Percentiles rank a stretch among this genome's conserved stretches.
phyloP scores from a whole-genome alignment of 2,113 vertebrate species.

The Mobula birostris region DNA sequence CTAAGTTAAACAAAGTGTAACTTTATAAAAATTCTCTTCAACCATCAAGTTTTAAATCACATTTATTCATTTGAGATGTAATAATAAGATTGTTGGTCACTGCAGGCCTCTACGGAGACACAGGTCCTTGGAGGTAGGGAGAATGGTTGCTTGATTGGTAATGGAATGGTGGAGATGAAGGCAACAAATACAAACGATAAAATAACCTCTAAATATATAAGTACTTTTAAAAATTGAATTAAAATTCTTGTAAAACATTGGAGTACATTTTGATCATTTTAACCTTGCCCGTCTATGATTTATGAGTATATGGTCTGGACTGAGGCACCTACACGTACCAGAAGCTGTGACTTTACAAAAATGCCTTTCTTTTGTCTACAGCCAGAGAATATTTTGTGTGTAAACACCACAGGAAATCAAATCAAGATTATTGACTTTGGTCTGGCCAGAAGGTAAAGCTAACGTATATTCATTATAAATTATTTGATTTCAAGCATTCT shows the following conservation, averaged over 20 bases:
- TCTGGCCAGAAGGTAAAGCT: slow-evolving; percentile 70
- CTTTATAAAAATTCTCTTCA: no score
- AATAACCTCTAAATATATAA: not conserved
- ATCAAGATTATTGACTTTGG: slow-evolving; percentile 98
- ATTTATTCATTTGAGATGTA: not conserved
- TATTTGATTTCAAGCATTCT: not conserved
- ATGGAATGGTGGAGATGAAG: not conserved
- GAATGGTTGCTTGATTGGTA: not conserved
- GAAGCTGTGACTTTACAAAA: not conserved
- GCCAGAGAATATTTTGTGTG: slow-evolving; percentile 92
- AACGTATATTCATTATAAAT: not conserved
- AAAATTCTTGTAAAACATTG: not conserved
- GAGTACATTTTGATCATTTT: not conserved
- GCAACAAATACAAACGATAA: not conserved
- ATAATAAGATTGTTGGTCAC: not conserved
- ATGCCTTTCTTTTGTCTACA: slow-evolving; percentile 45
- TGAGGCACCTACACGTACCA: not conserved
- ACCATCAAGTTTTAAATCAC: not conserved
- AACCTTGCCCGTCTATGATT: no score
- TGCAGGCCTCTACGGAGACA: not conserved
- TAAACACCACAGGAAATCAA: slow-evolving; percentile 72
- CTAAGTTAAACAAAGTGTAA: no score
- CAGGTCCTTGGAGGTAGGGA: not conserved
- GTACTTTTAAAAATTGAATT: not conserved
- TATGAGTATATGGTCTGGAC: not conserved